Evolutionary conservation across 2,797 vertebrate species (phyloP), one percentile per base, ranked within the genome.

Genomic region (Acanthurus lineatus): DNA sequence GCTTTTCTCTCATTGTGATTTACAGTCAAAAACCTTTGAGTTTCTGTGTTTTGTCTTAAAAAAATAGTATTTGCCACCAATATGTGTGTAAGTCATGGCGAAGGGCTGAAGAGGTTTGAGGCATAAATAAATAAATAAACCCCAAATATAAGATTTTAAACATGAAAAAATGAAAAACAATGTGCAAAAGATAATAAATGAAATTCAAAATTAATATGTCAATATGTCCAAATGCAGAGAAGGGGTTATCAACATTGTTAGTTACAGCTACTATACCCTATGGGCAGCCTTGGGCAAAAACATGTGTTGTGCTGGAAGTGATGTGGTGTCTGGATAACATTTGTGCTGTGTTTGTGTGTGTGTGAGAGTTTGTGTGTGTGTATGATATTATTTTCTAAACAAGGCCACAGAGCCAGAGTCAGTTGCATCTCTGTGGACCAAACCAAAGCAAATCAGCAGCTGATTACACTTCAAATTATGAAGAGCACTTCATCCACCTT

Each of bases 211-310:
- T 47, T 47, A 47, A 47, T 12, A 15, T 47, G 45, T 12, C 45
- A 47, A 35, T 35, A 35, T 35, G 32, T 35, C 32, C 32, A 35
- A 7, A 35, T 35, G 32, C 32, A 35, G 32, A 35, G 32, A 35
- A 35, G 6, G 32, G 32, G 19, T 38, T 28, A 45, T 15, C 11
- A 77, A 58, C 49, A 75, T 25, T 9, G 8, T 38, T 38, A 38
- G 52, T 6, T 58, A 68, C 62, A 48, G 20, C 32, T 35, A 6
- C 47, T 65, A 51, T 4, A 42, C 22, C 15, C 57, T 51, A 51
- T 68, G 65, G 59, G 69, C 19, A 42, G 60, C 73, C 69, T 79
- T 9, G 16, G 45, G 85, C 67, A 48, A 63, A 62, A 70, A 60
- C 1, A 40, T 58, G 42, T 68, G 25, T 69, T 73, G 32, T 54